Conservation (phyloP, 2,113 vertebrate genomes). For the Tychaedon coryphoeus region DNA sequence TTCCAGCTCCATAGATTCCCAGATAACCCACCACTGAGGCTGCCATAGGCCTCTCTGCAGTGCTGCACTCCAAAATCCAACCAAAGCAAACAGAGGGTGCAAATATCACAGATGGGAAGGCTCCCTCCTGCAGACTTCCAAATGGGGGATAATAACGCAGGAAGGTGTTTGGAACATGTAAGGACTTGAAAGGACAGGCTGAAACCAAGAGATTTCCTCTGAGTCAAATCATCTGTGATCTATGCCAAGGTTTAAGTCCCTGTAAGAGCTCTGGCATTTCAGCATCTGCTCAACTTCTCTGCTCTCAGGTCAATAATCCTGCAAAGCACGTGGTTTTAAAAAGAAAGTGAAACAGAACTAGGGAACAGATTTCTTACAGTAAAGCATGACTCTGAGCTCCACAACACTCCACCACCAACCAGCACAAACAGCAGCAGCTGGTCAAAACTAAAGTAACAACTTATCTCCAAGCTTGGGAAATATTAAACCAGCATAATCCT, state of each 20-base stretch:
- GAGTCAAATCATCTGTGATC: background rate
- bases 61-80: background rate
- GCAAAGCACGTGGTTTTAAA: background rate
- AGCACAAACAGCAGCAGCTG: background rate
- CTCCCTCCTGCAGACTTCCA: background rate
- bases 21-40: accelerated
- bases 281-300: background rate
- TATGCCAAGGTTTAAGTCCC: background rate
- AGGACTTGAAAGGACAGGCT: background rate
- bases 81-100: background rate
- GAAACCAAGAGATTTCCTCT: background rate
- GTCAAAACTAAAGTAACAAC: background rate
- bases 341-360: background rate
- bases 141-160: accelerated
- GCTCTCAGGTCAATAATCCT: background rate
- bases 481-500: background rate
- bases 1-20: background rate
- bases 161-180: background rate
- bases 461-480: background rate
- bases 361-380: background rate
- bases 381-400: background rate
- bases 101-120: background rate
- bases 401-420: background rate
- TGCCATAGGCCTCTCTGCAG: background rate
- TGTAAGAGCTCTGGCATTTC: background rate